Evolutionary conservation across 1,140 invertebrate genomes (phyloP), one percentile per base, ranked within the genome.

Genomic region (Hycleus phaleratus): DNA sequence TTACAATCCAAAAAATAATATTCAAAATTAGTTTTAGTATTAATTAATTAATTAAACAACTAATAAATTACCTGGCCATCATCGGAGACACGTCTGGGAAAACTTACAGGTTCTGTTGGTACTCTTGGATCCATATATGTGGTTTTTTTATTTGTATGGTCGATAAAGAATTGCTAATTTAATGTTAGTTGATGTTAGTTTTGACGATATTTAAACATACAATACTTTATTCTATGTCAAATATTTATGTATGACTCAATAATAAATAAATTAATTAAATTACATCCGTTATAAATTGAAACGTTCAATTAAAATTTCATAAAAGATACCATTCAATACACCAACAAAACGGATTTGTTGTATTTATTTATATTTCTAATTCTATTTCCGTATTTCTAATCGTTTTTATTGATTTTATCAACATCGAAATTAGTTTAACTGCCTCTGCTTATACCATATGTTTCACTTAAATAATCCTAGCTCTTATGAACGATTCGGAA

Each of bases 61-160:
- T 38, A 7, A 9, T 26, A 45, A 67, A 61, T 63, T 61, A 69
- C 67, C 48, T 67, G 63, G 49, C 42, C 53, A 24, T 70, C 69
- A 40, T 69, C 67, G 3, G 64, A 66, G 24, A 69, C 56, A 57
- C 69, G 64, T 60, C 69, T 59, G 44, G 58, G 51, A 46, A 60
- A 60, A 49, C 49, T 53, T 44, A 62, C 51, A 59, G 59, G 66
- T 50, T 92, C 87, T 2, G 84, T 81, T 2, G 94, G 93, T 60
- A 98, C 78, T 48, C 95, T 84, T 3, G 95, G 95, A 79, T 98
- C 95, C 74, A 97, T 94, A 77, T 95, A 97, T 7, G 95, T 94
- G 8, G 95, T 98, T 58, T 87, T 86, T 65, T 93, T 88, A 73
- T 87, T 84, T 64, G 86, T 86, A 73, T 98, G 95, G 77, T 97